A percentile compares a stretch with the other conserved stretches of the same genome.
phyloP scores from a whole-genome alignment of 2,888 invertebrate species.

The Boloria selene region DNA sequence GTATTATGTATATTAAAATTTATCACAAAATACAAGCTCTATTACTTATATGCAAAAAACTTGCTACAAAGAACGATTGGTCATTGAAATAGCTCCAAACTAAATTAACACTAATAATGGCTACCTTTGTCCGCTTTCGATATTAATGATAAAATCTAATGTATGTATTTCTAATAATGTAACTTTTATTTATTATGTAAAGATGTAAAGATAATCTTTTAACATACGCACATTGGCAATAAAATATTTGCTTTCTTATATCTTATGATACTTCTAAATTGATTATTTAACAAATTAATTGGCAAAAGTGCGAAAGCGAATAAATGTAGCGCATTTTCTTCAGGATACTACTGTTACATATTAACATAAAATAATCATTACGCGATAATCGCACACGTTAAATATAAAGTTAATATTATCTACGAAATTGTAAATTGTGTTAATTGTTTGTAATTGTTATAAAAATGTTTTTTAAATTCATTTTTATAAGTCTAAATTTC shows the following conservation, averaged over 20 bases:
- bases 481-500: slow-evolving; percentile 1
- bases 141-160: no score
- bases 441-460: slow-evolving; percentile 12
- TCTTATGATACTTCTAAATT: not conserved
- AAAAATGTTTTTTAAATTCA: slow-evolving; percentile 1
- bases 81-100: slow-evolving; percentile 7
- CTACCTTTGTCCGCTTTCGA: not conserved
- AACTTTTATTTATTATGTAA: no score
- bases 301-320: not conserved
- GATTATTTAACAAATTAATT: no score
- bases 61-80: slow-evolving; percentile 17
- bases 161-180: no score
- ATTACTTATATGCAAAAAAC: slow-evolving; percentile 11
- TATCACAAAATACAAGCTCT: slow-evolving; percentile 6
- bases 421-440: slow-evolving; percentile 14
- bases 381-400: not conserved
- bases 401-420: slow-evolving; percentile 7
- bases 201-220: no score
- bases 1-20: slow-evolving; percentile 25
- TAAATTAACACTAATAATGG: not conserved
- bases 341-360: not conserved
- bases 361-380: not conserved
- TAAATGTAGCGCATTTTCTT: not conserved
- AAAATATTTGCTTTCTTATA: not conserved
- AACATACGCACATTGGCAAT: no score